A percentile compares a stretch with the other conserved stretches of the same genome.
These are phyloP conservation scores for Hypsopygia costalis DNA, from an alignment of 2,888 invertebrate species.

Conservation along the genomic window DNA sequence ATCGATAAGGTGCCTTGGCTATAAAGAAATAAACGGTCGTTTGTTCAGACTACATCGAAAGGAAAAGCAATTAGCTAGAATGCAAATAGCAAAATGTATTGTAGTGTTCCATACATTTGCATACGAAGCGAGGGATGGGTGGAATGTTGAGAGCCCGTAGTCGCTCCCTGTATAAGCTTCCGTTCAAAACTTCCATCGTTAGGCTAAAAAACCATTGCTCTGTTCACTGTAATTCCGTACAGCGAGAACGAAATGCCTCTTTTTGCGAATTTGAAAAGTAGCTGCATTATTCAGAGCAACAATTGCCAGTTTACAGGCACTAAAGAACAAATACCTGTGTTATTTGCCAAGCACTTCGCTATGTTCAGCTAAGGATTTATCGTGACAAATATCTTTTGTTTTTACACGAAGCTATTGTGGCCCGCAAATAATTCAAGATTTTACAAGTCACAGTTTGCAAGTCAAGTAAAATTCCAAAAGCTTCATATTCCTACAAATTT, in stretches of 20 bases:
- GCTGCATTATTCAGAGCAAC: constrained; percentile 38
- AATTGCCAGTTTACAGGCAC: constrained; percentile 3
- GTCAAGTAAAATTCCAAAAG: no score
- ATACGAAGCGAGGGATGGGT: constrained; percentile 53
- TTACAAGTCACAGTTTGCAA: no score
- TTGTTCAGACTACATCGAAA: constrained; percentile 36
- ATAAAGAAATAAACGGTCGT: constrained; percentile 2
- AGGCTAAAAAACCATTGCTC: constrained; percentile 42
- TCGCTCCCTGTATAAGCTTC: constrained; percentile 38
- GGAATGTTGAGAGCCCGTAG: constrained; percentile 43
- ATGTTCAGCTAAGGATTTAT: no score
- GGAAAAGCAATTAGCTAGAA: constrained; percentile 73
- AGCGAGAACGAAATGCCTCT: constrained; percentile 42
- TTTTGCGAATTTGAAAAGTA: constrained; percentile 4
- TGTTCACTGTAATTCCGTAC: constrained; percentile 23
- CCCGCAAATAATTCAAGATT: no score
- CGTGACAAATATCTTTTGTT: no score
- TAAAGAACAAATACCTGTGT: not conserved
- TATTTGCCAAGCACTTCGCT: not conserved
- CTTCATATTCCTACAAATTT: no score
- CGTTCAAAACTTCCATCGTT: constrained; percentile 49
- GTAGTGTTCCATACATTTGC: constrained; percentile 64
- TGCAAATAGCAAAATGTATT: constrained; percentile 68
- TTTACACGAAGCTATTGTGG: not conserved
- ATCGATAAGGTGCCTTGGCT: constrained; percentile 44